These are phyloP conservation scores for Malaclemys terrapin DNA, from an alignment of 2,113 vertebrate genomes.

Conservation along the genomic window DNA sequence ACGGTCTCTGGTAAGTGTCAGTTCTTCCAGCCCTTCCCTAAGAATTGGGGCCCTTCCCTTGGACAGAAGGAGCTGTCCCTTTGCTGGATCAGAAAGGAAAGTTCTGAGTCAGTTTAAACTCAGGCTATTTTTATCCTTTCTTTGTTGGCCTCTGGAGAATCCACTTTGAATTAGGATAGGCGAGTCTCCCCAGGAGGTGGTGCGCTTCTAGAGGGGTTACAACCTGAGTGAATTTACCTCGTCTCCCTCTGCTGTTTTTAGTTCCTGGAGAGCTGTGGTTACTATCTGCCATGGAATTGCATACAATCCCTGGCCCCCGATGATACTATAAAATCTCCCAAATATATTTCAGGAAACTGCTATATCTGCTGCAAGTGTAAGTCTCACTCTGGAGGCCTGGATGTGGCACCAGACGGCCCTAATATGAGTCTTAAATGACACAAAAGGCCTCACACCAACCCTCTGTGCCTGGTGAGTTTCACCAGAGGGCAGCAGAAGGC, in stretches of 20 bases:
- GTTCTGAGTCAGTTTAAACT: background rate
- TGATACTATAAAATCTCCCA: background rate
- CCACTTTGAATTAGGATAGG: background rate
- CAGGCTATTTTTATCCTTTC: background rate
- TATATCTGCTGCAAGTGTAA: background rate
- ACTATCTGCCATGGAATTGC: too few relatives aligned
- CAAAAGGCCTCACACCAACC: accelerated
- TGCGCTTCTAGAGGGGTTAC: background rate
- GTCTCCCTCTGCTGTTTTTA: background rate
- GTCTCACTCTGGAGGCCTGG: background rate
- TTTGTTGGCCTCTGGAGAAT: background rate
- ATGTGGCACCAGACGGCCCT: background rate
- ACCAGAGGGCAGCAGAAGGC: background rate
- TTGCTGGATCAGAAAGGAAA: background rate
- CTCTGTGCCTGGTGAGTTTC: background rate
- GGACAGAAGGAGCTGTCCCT: background rate
- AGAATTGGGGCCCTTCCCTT: background rate
- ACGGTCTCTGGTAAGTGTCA: background rate
- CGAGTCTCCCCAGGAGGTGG: background rate
- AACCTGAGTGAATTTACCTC: background rate
- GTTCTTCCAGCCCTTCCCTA: background rate
- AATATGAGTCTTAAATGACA: background rate
- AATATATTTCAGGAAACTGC: background rate
- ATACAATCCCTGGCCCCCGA: too few relatives aligned
- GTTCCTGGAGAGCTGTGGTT: background rate